Percentiles rank a stretch among this genome's conserved stretches.
Conservation (phyloP, 2,888 invertebrate species). For the Melieria crassipennis region DNA sequence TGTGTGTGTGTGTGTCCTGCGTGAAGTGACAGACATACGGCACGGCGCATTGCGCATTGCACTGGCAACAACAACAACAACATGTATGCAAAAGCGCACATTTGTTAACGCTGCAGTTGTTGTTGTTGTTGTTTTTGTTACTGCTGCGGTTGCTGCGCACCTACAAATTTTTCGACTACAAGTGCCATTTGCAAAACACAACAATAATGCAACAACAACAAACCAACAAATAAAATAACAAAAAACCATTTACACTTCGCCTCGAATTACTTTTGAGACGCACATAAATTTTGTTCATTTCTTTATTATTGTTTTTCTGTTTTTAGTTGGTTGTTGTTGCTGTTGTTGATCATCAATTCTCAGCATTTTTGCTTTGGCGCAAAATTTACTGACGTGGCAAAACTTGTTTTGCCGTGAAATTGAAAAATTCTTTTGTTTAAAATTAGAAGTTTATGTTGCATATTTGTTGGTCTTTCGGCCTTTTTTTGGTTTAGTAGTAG, state of each 20-base stretch:
- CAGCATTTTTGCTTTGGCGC: slow-evolving; percentile 15
- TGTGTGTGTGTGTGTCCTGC: no score
- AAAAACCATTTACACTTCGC: slow-evolving; percentile 7
- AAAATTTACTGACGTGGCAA: slow-evolving; percentile 54
- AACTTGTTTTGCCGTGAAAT: slow-evolving; percentile 64
- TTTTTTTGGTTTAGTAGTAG: neutral
- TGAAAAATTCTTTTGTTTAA: slow-evolving; percentile 61
- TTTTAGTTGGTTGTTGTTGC: no score
- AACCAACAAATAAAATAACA: slow-evolving; percentile 16
- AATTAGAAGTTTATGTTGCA: slow-evolving; percentile 37
- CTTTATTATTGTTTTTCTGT: no score
- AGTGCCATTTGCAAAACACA: neutral
- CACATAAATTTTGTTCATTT: no score
- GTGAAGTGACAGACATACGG: no score
- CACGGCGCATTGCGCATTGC: no score
- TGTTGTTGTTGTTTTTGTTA: slow-evolving; percentile 6
- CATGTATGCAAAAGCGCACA: no score
- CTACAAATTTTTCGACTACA: neutral
- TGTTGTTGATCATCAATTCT: no score
- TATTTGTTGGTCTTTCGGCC: slow-evolving; percentile 28
- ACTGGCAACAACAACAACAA: no score
- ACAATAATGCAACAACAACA: neutral
- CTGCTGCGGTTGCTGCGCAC: neutral
- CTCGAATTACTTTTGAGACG: slow-evolving; percentile 15
- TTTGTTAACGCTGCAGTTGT: neutral